A percentile compares a stretch with the other conserved stretches of the same genome.
These are phyloP conservation scores for Sciaenops ocellatus DNA, from an alignment of 2,797 vertebrate species.

Conservation along the genomic window DNA sequence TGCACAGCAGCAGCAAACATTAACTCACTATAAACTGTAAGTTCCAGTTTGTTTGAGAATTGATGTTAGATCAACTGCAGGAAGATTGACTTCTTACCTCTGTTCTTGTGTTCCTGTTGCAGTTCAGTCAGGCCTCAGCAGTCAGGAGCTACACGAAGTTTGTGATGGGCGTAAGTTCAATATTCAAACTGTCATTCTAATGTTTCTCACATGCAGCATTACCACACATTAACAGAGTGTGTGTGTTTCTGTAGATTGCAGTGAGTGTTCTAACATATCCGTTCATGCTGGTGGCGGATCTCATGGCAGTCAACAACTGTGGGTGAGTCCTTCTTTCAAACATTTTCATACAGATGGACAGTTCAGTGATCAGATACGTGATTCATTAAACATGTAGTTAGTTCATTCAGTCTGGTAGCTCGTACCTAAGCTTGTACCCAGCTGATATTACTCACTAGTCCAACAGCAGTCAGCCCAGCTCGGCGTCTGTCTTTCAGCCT, in stretches of 20 bases:
- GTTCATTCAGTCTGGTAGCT: too few species aligned
- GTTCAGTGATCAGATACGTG: not conserved
- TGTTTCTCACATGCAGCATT: not conserved
- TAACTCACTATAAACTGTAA: too few species aligned
- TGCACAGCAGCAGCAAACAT: too few species aligned
- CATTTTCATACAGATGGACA: not conserved
- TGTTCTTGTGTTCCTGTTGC: conserved; percentile 53
- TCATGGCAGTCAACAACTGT: conserved; percentile 93
- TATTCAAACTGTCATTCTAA: not conserved
- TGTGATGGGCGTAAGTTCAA: conserved; percentile 88
- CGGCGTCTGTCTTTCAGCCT: too few species aligned
- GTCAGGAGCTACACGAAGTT: conserved; percentile 93
- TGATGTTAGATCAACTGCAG: too few species aligned
- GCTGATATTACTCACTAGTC: too few species aligned
- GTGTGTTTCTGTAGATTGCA: conserved; percentile 82
- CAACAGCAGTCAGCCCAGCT: too few species aligned
- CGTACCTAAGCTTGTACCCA: not conserved
- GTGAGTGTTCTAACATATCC: conserved; percentile 92
- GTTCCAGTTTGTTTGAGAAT: too few species aligned
- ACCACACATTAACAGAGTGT: not conserved
- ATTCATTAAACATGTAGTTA: not conserved
- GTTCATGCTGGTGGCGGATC: conserved; percentile 90
- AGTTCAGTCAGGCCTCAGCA: conserved; percentile 92
- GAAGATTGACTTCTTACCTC: not conserved
- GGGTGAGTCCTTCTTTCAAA: conserved; percentile 82